phyloP scores from a whole-genome alignment of 2,888 invertebrate species.

The Romanomermis culicivorax region DNA sequence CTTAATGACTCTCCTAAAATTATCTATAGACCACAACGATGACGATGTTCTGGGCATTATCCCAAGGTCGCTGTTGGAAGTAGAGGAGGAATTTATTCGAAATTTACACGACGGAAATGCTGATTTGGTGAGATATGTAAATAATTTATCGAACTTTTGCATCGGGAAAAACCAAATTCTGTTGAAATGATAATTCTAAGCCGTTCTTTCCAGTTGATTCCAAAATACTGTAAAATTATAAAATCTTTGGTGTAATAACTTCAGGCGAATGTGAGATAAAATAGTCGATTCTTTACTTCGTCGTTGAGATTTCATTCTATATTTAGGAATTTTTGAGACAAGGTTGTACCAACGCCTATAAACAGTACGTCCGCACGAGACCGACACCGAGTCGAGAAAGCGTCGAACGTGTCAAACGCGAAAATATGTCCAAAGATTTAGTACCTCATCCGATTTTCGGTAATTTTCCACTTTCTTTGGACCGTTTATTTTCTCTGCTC shows the following conservation, averaged over 20 bases:
- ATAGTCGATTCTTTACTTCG: neutral
- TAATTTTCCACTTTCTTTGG: no score
- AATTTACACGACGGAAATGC: neutral
- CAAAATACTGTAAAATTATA: no score
- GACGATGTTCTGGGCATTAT: no score
- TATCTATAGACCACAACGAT: no score
- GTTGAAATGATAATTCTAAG: no score
- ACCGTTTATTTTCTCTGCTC: no score
- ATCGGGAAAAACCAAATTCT: no score
- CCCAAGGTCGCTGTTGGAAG: slow-evolving; percentile 58
- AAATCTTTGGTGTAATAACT: no score
- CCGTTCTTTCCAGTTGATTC: no score
- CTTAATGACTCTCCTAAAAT: no score
- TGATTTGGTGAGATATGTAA: neutral
- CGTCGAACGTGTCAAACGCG: slow-evolving; percentile 55
- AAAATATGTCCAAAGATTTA: slow-evolving; percentile 3
- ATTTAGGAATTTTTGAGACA: slow-evolving; percentile 42
- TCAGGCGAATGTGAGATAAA: no score
- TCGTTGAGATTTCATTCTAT: neutral
- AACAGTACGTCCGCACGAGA: slow-evolving; percentile 65
- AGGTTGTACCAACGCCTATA: slow-evolving; percentile 66
- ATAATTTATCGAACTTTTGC: no score
- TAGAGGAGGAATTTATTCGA: slow-evolving; percentile 46
- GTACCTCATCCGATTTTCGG: slow-evolving; percentile 13
- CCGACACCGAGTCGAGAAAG: slow-evolving; percentile 72